Conservation (phyloP, 1,140 invertebrate genomes). For the Anoplolepis gracilipes region DNA sequence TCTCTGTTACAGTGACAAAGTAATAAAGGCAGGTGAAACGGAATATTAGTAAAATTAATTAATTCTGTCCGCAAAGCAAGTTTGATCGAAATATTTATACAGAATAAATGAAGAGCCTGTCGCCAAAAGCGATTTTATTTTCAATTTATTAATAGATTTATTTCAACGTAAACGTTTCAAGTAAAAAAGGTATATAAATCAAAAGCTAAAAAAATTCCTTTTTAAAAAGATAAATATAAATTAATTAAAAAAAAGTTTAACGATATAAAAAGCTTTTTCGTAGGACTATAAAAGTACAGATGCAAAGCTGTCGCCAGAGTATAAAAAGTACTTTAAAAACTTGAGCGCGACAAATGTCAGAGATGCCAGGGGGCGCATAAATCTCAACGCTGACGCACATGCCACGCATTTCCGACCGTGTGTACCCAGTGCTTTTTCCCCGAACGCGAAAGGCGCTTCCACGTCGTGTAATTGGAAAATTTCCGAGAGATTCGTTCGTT, state of each 20-base stretch:
- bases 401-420: constrained; percentile 38
- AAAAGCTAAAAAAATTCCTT: background rate
- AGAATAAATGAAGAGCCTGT: background rate
- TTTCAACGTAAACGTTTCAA: background rate
- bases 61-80: background rate
- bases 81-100: background rate
- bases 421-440: background rate
- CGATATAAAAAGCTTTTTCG: background rate
- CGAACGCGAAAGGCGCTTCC: constrained; percentile 10
- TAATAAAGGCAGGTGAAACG: background rate
- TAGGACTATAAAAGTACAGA: background rate
- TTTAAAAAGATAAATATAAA: background rate
- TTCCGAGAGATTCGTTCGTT: constrained; percentile 4
- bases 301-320: background rate
- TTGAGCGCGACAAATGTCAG: background rate
- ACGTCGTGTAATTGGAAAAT: constrained; percentile 68
- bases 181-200: background rate
- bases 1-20: background rate
- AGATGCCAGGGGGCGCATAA: constrained; percentile 14
- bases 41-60: background rate
- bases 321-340: constrained; percentile 39
- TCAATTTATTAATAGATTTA: constrained; percentile 10
- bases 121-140: background rate
- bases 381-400: constrained; percentile 25
- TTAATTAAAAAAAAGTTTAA: background rate